These are phyloP conservation scores for Conomelus anceps DNA, from an alignment of 2,888 invertebrate species.

Conservation along the genomic window DNA sequence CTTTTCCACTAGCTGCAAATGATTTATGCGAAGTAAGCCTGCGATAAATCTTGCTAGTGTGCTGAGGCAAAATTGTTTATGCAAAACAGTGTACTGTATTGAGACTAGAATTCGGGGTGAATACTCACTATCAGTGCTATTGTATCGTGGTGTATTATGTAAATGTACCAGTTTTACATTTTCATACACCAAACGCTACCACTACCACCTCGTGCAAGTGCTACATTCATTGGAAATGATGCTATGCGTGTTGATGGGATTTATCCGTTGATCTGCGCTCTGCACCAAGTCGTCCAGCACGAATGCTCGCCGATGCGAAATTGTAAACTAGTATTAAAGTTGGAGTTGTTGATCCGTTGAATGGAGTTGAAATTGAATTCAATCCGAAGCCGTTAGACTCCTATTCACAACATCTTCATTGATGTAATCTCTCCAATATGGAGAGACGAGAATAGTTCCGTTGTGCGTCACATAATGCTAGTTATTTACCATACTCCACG, in stretches of 20 bases:
- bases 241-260: background rate
- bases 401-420: background rate
- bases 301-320: background rate
- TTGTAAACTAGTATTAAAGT: background rate
- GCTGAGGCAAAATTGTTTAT: background rate
- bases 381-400: background rate
- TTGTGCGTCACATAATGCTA: background rate
- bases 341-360: background rate
- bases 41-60: background rate
- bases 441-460: background rate
- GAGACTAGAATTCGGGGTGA: background rate
- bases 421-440: no score
- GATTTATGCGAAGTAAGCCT: background rate
- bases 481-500: background rate
- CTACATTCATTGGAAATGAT: no score
- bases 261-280: background rate
- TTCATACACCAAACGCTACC: background rate
- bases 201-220: background rate
- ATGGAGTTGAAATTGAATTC: background rate
- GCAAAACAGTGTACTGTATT: background rate
- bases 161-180: background rate
- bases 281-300: background rate
- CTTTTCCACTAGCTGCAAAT: background rate
- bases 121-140: background rate
- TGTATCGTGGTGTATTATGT: background rate